Conservation (phyloP, 2,888 invertebrate species). For the Papilio gigon region DNA sequence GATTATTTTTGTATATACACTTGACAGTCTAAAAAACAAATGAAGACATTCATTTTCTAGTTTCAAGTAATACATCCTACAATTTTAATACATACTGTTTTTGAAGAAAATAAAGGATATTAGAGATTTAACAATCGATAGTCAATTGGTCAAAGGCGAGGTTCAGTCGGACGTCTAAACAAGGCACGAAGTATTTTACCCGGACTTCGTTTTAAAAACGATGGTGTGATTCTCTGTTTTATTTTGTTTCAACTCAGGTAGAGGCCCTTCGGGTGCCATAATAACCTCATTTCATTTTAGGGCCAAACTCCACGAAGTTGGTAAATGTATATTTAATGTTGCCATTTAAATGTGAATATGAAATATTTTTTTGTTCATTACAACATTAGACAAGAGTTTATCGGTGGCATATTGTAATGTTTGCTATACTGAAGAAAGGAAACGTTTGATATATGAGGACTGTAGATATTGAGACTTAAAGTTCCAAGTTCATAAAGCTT, state of each 20-base stretch:
- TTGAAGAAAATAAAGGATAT: not conserved
- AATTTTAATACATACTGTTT: no score
- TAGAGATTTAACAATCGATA: not conserved
- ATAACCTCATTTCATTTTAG: constrained; percentile 19
- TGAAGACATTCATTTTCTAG: no score
- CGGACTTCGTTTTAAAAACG: not conserved
- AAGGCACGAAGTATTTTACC: constrained; percentile 21
- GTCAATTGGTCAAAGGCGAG: not conserved
- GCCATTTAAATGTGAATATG: not conserved
- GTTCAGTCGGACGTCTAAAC: constrained; percentile 5
- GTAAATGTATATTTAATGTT: constrained; percentile 12
- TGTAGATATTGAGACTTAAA: no score
- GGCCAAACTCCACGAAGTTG: not conserved
- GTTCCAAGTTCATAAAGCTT: no score
- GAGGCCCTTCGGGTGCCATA: constrained; percentile 18
- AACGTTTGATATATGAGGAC: no score
- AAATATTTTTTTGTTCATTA: constrained; percentile 10
- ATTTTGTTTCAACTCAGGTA: constrained; percentile 37
- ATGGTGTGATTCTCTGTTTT: constrained; percentile 7
- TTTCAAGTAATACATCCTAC: no score
- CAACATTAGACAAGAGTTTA: not conserved
- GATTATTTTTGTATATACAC: no score
- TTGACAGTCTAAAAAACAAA: no score
- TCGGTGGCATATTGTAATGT: not conserved
- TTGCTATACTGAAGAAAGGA: no score